A percentile compares a stretch with the other conserved stretches of the same genome.
These are phyloP conservation scores for Rostratula benghalensis DNA, from an alignment of 2,113 vertebrate genomes.

Conservation along the genomic window DNA sequence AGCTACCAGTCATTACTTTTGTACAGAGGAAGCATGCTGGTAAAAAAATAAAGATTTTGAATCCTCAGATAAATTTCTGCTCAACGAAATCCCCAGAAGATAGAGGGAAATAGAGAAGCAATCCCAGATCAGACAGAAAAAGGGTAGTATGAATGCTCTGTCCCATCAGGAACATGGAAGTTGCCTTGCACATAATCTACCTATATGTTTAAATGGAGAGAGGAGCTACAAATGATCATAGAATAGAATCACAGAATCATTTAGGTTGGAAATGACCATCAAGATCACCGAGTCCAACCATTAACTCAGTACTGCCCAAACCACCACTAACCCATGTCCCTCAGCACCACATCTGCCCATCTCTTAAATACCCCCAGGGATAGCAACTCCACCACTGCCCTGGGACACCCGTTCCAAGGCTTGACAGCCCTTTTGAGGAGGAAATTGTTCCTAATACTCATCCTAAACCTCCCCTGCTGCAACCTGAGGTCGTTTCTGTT, in stretches of 20 bases:
- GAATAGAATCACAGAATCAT: not conserved
- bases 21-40: not conserved
- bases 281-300: not conserved
- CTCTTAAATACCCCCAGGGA: not conserved
- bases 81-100: not conserved
- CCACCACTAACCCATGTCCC: not conserved
- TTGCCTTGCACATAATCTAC: not conserved
- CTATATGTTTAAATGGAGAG: not conserved
- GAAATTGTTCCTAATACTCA: not conserved
- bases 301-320: not conserved
- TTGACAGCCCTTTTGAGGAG: not conserved
- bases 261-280: not conserved
- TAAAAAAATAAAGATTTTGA: not conserved
- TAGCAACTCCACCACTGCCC: not conserved
- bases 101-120: not conserved
- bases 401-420: not conserved
- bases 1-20: not conserved
- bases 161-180: accelerated
- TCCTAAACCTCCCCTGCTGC: not conserved
- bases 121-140: not conserved
- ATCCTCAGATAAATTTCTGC: not conserved
- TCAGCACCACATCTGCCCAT: not conserved
- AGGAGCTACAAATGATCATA: not conserved
- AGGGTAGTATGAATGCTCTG: not conserved
- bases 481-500: not conserved